These are phyloP conservation scores for Choloepus hoffmanni DNA, from an alignment of 2,113 vertebrate species.

Conservation along the genomic window DNA sequence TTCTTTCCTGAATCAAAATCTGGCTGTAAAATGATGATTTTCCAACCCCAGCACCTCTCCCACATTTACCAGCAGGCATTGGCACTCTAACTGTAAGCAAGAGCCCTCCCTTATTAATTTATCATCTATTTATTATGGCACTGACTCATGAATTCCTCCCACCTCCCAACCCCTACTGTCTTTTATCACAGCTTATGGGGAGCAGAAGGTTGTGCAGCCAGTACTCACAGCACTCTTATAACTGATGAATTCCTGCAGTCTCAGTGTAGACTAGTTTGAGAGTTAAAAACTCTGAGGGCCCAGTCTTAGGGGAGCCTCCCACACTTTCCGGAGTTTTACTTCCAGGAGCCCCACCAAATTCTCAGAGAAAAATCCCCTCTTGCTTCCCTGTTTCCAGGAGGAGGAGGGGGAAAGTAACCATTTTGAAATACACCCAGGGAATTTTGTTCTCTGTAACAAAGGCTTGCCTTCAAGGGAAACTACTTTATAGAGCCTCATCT, in stretches of 20 bases:
- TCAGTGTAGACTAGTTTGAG: neutral
- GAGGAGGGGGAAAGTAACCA: neutral
- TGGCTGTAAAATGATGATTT: neutral
- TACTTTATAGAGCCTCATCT: neutral
- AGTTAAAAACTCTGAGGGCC: neutral
- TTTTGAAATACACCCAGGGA: neutral
- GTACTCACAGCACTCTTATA: neutral
- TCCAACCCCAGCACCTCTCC: neutral
- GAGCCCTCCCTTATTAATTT: neutral
- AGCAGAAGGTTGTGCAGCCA: neutral
- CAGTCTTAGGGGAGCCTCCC: neutral
- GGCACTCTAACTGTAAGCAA: neutral
- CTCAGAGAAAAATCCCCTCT: neutral
- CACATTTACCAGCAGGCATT: neutral
- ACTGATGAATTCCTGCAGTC: neutral
- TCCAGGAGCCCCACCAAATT: neutral
- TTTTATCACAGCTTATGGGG: neutral
- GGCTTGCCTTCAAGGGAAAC: neutral
- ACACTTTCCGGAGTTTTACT: neutral
- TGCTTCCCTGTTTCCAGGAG: neutral
- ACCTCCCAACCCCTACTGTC: too few species aligned
- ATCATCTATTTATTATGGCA: neutral
- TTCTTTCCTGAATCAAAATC: neutral
- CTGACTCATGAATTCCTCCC: neutral
- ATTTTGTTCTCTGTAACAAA: neutral